Percentiles rank a stretch among this genome's conserved stretches.
Conservation (phyloP, 2,797 vertebrate genomes). For the Pangasius larnaudii region DNA sequence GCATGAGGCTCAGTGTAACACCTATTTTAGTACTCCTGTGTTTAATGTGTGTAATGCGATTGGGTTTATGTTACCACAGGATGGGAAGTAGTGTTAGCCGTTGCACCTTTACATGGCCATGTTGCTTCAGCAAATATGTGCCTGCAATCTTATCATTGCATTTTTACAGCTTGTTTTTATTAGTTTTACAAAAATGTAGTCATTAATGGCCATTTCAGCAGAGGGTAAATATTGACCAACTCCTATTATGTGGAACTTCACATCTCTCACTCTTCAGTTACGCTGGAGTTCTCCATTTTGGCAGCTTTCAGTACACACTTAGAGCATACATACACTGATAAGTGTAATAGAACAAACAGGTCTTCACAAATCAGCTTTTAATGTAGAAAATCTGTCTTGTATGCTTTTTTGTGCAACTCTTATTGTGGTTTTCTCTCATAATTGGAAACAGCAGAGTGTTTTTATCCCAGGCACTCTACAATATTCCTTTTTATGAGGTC, state of each 20-base stretch:
- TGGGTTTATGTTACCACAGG: background rate
- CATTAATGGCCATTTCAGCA: background rate
- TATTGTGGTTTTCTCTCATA: background rate
- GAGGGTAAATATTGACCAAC: background rate
- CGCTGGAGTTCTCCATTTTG: background rate
- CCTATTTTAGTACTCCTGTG: background rate
- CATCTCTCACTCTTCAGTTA: background rate
- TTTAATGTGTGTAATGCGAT: background rate
- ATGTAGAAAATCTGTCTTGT: background rate
- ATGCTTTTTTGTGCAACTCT: background rate
- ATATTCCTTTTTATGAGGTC: constrained; percentile 12
- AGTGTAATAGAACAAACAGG: background rate
- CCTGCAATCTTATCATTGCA: background rate
- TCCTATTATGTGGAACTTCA: background rate
- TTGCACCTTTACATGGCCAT: background rate
- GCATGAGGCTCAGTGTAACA: background rate
- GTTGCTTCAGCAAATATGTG: background rate
- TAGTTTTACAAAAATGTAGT: background rate
- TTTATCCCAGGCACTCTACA: background rate
- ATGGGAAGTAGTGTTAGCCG: background rate
- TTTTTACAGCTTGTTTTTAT: background rate
- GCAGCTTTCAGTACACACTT: background rate
- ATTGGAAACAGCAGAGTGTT: background rate
- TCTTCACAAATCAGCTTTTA: background rate
- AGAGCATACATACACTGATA: too few species aligned